A percentile compares a stretch with the other conserved stretches of the same genome.
Conservation (phyloP, 2,888 invertebrate genomes). For the Stenolophus ochropezus region DNA sequence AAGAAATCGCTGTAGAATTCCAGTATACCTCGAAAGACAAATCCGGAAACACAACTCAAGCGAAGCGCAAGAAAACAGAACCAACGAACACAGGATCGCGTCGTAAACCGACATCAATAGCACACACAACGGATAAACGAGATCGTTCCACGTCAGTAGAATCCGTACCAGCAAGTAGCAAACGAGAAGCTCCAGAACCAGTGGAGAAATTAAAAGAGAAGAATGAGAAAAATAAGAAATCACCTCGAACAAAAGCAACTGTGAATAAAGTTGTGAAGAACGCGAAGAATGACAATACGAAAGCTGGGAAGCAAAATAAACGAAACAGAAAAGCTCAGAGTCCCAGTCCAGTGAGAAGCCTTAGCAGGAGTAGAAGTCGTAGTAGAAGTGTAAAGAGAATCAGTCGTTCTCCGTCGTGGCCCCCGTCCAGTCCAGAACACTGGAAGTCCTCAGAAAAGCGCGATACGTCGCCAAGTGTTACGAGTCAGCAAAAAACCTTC, state of each 20-base stretch:
- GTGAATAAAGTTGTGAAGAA: constrained; percentile 62
- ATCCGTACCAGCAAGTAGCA: constrained; percentile 45
- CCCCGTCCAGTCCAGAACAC: constrained; percentile 69
- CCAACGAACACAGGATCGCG: constrained; percentile 66
- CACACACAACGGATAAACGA: constrained; percentile 68
- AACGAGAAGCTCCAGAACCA: constrained; percentile 45
- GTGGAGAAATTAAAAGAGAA: constrained; percentile 41
- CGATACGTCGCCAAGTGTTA: constrained; percentile 66
- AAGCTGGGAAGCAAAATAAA: constrained; percentile 64
- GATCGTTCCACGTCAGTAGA: constrained; percentile 68
- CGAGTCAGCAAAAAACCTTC: constrained; percentile 47
- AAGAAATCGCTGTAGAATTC: constrained; percentile 83
- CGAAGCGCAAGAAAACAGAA: constrained; percentile 61
- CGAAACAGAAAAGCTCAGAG: constrained; percentile 66
- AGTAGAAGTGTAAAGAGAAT: constrained; percentile 65
- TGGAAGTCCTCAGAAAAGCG: constrained; percentile 68
- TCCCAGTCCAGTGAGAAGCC: constrained; percentile 65
- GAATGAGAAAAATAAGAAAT: constrained; percentile 61
- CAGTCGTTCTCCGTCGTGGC: constrained; percentile 69
- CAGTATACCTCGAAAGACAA: constrained; percentile 72
- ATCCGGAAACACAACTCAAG: constrained; percentile 58
- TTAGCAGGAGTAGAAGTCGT: constrained; percentile 65
- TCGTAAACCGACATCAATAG: constrained; percentile 68
- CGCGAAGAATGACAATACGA: constrained; percentile 58
- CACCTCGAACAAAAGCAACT: constrained; percentile 56